Evolutionary conservation across 2,797 vertebrate species (phyloP).

Genomic region (Helarctos malayanus): DNA sequence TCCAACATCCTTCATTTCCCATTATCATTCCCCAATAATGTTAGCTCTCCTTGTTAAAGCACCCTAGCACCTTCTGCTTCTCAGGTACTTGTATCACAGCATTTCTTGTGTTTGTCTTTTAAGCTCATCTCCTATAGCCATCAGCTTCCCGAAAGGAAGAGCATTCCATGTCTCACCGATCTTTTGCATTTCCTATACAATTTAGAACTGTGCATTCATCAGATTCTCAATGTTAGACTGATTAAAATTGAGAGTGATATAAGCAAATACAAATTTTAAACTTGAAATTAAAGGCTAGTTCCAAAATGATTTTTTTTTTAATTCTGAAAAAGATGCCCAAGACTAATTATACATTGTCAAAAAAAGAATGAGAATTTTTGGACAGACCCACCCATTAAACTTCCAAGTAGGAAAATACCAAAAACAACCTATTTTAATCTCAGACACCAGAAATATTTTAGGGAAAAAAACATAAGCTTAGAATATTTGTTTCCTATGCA

Average conservation of each 20-base stretch:
- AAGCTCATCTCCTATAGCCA: background rate
- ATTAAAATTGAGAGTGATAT: background rate
- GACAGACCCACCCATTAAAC: constrained; percentile 35
- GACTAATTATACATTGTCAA: constrained; percentile 19
- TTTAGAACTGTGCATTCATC: background rate
- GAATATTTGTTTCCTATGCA: constrained; percentile 32
- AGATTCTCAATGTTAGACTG: background rate
- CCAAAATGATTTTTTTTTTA: background rate
- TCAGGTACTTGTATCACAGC: background rate
- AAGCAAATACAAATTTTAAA: constrained; percentile 46
- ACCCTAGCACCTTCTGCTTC: background rate
- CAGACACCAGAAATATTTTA: constrained; percentile 43
- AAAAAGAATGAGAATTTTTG: constrained; percentile 25
- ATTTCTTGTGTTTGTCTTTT: constrained; percentile 17
- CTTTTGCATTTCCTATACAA: background rate
- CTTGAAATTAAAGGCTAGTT: background rate
- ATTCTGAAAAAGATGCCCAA: constrained; percentile 31
- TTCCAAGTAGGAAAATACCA: background rate
- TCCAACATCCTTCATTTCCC: constrained; percentile 27
- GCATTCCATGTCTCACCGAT: background rate
- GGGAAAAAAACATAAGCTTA: background rate
- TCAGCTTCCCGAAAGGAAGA: background rate
- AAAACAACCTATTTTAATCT: constrained; percentile 20
- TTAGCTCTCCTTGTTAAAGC: background rate
- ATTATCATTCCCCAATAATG: background rate